Evolutionary conservation across 2,113 vertebrate species (phyloP).

Genomic region (Carassius carassius): DNA sequence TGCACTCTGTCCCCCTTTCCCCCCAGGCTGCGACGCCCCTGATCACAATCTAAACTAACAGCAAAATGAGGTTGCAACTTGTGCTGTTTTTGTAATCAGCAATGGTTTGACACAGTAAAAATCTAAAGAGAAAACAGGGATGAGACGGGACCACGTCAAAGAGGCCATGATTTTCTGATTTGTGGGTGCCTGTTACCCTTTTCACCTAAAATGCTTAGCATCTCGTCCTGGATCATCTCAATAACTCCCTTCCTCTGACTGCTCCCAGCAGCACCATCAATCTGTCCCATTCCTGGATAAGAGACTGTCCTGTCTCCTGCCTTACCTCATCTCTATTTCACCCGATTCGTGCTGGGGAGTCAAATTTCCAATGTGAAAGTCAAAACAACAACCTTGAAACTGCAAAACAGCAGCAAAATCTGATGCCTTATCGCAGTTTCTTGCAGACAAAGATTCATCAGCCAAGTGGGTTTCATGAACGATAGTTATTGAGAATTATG

Average conservation of each 20-base stretch:
- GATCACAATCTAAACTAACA: not conserved
- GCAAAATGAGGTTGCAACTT: not conserved
- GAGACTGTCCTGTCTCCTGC: constrained; percentile 29
- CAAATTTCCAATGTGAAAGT: constrained; percentile 51
- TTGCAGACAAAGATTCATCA: not conserved
- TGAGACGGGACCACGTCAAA: constrained; percentile 6
- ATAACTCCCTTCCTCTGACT: constrained; percentile 50
- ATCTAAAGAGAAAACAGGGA: not conserved
- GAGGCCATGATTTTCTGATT: constrained; percentile 21
- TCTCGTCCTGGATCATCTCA: constrained; percentile 39
- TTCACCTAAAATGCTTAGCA: constrained; percentile 41
- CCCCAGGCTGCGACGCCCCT: too few relatives aligned
- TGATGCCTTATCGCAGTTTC: not conserved
- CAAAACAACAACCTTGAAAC: constrained; percentile 1
- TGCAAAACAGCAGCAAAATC: not conserved
- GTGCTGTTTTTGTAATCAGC: constrained; percentile 15
- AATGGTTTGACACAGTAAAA: not conserved
- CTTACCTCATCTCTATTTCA: constrained; percentile 38
- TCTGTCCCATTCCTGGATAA: constrained; percentile 43
- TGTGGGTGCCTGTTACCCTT: constrained; percentile 5
- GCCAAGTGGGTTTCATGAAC: not conserved
- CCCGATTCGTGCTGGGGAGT: constrained; percentile 59
- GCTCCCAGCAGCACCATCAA: constrained; percentile 58
- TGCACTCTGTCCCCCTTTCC: too few relatives aligned
- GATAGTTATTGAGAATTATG: not conserved